Evolutionary conservation across 1,140 invertebrate genomes (phyloP), one percentile per base, ranked within the genome.

Genomic region (Aporrectodea caliginosa): DNA sequence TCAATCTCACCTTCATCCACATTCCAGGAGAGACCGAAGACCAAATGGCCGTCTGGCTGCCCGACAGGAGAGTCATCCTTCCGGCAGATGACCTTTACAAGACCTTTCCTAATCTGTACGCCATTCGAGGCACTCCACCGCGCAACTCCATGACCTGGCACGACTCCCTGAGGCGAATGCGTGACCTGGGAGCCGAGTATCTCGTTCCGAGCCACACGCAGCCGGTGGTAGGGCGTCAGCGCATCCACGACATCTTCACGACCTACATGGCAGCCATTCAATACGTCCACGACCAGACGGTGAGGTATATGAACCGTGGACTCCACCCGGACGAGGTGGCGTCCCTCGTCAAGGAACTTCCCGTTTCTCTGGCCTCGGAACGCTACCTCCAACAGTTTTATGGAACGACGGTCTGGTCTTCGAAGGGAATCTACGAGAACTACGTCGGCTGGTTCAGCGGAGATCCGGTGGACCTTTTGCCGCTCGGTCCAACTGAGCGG

Each of bases 361-460:
- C 76, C 75, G 31, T 32, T 1, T 30, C 81, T 82, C 81, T 82
- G 82, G 16, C 82, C 77, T 69, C 43, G 6, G 6, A 58, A 6
- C 43, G 6, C 6, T 58, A 58, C 43, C 77, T 84, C 22, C 74
- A 78, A 70, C 82, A 85, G 77, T 83, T 83, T 78, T 85, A 84
- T 27, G 85, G 85, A 16, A 84, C 84, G 1, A 79, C 84, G 1
- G 83, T 75, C 34, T 85, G 85, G 85, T 85, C 85, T 1, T 81
- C 82, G 12, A 84, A 83, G 71, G 82, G 83, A 35, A 84, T 84
- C 0, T 85, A 84, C 69, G 83, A 79, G 2, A 74, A 82, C 16
- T 84, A 85, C 73, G 32, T 84, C 1, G 85, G 85, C 6, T 85
- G 85, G 85, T 85, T 85, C 70, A 85, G 82, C 78, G 85, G 85